These are phyloP conservation scores for Ophion ellenae DNA, from an alignment of 2,888 invertebrate species.

Conservation along the genomic window DNA sequence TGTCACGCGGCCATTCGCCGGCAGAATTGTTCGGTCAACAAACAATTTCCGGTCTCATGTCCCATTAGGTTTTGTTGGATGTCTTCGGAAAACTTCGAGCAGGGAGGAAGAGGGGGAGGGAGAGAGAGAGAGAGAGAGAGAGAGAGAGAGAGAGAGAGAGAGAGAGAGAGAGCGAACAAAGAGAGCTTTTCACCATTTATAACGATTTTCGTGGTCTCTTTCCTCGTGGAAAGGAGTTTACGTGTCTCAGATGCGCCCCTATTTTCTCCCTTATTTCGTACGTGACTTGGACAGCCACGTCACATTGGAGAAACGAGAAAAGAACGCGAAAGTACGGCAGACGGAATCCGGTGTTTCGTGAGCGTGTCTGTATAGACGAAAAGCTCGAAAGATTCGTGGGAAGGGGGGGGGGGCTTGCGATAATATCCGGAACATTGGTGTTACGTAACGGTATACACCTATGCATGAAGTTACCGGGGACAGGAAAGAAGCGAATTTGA, in stretches of 20 bases:
- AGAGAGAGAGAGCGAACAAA: neutral
- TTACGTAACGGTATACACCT: conserved; percentile 1
- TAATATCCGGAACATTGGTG: conserved; percentile 32
- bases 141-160: neutral
- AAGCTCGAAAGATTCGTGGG: conserved; percentile 22
- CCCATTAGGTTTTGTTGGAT: conserved; percentile 19
- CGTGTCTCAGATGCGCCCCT: conserved; percentile 36
- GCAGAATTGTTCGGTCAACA: conserved; percentile 11
- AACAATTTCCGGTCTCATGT: conserved; percentile 33
- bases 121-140: neutral
- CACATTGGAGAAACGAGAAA: conserved; percentile 38
- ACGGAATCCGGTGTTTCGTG: conserved; percentile 46
- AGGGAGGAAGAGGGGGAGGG: neutral
- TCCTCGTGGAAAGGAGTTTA: conserved; percentile 24
- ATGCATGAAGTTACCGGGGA: neutral
- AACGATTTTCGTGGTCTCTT: conserved; percentile 48
- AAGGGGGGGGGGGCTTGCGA: neutral
- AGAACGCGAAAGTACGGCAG: conserved; percentile 9
- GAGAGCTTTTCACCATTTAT: conserved; percentile 25
- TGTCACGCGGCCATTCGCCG: neutral
- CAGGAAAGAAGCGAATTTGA: neutral
- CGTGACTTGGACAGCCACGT: conserved; percentile 53
- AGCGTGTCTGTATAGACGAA: conserved; percentile 14
- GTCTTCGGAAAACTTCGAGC: neutral
- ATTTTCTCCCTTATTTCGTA: conserved; percentile 48